Percentiles rank a stretch among this genome's conserved stretches.
These are phyloP conservation scores for Blastomussa wellsi DNA, from an alignment of 92 coral and sea anemone species.

Conservation along the genomic window DNA sequence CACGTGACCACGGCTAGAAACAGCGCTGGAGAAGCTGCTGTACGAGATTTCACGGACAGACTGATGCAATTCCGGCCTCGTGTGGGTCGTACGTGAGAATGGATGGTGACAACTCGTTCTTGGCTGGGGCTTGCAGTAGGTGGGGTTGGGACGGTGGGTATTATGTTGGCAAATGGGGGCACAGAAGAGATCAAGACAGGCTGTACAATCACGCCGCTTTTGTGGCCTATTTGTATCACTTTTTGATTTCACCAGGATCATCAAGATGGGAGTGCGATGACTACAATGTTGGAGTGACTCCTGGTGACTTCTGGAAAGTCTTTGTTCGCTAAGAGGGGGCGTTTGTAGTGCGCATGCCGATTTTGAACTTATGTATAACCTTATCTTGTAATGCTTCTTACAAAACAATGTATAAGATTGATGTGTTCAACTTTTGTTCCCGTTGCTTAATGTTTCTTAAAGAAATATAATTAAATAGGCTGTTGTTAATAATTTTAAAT, in stretches of 20 bases:
- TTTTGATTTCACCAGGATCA: not conserved
- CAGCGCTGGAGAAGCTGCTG: slow-evolving; percentile 33
- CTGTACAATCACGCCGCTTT: slow-evolving; percentile 43
- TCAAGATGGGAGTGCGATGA: slow-evolving; percentile 60
- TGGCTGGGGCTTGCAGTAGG: slow-evolving; percentile 7
- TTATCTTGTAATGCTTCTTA: no score
- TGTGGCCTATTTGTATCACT: slow-evolving; percentile 10
- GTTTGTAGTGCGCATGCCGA: no score
- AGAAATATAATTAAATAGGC: no score
- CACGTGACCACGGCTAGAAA: slow-evolving; percentile 29
- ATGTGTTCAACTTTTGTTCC: no score
- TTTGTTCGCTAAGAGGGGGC: slow-evolving; percentile 34
- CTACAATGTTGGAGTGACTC: not conserved
- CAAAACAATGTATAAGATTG: no score
- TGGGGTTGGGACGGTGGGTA: slow-evolving; percentile 16
- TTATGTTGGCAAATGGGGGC: slow-evolving; percentile 16
- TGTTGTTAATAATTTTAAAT: no score
- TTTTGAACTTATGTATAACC: no score
- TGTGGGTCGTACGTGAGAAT: slow-evolving; percentile 38
- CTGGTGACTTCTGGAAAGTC: slow-evolving; percentile 45
- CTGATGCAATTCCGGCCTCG: not conserved
- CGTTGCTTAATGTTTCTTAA: no score
- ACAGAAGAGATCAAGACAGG: not conserved
- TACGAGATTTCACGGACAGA: slow-evolving; percentile 21
- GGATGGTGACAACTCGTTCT: slow-evolving; percentile 17